Conservation (phyloP, 1,140 invertebrate species). For the Nylanderia fulva region DNA sequence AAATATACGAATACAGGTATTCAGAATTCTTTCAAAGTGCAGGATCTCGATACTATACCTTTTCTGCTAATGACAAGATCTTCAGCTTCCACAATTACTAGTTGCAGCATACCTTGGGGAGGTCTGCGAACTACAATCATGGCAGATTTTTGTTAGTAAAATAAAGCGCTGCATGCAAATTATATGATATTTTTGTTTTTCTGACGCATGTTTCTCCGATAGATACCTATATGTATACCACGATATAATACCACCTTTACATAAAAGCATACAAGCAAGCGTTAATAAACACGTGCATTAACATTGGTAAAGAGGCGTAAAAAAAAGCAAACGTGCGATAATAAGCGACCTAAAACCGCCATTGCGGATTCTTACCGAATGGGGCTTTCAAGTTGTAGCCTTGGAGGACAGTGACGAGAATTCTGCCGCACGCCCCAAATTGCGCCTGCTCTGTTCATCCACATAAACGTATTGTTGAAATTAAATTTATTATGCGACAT, state of each 20-base stretch:
- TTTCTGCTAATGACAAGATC: conserved; percentile 78
- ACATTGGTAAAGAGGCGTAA: background rate
- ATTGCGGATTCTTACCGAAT: conserved; percentile 80
- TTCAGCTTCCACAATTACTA: conserved; percentile 84
- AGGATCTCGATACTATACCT: conserved; percentile 75
- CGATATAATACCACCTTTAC: background rate
- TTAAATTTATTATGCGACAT: conserved; percentile 23
- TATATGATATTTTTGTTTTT: background rate
- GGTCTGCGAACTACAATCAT: conserved; percentile 85
- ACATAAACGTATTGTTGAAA: conserved; percentile 70
- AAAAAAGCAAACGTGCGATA: conserved; percentile 36
- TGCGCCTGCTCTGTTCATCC: conserved; percentile 86
- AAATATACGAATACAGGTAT: background rate
- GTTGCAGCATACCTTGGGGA: conserved; percentile 82
- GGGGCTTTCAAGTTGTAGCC: conserved; percentile 86
- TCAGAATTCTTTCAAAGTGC: background rate
- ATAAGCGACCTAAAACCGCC: conserved; percentile 48
- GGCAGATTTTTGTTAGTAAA: conserved; percentile 79
- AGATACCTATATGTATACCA: background rate
- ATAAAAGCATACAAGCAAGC: conserved; percentile 3
- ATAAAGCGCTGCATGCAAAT: conserved; percentile 40
- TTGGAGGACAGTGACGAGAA: conserved; percentile 90
- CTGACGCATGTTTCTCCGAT: background rate
- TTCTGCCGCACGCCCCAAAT: conserved; percentile 88
- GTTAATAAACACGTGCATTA: conserved; percentile 1